Conservation (phyloP, 2,797 vertebrate genomes). For the Australoheros facetus region DNA sequence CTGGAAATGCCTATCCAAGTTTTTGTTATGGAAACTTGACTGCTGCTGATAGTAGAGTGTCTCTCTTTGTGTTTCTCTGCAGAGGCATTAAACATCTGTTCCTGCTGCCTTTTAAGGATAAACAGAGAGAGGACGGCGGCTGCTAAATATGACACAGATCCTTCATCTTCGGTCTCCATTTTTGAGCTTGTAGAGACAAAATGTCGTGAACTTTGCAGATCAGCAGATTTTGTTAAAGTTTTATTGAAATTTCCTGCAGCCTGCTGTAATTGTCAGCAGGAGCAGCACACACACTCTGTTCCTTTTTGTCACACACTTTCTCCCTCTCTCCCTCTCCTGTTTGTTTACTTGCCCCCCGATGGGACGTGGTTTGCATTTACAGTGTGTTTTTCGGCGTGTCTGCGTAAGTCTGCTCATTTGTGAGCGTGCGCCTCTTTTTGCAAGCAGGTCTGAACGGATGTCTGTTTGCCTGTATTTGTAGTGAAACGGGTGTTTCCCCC, state of each 20-base stretch:
- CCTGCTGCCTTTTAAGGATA: not conserved
- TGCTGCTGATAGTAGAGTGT: not conserved
- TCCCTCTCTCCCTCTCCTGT: conserved; percentile 15
- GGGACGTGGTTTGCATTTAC: conserved; percentile 43
- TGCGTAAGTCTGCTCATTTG: not conserved
- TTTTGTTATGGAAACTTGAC: not conserved
- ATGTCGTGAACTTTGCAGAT: conserved; percentile 6
- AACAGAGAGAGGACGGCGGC: not conserved
- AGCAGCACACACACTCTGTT: not conserved
- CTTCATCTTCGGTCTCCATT: not conserved
- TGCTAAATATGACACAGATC: conserved; percentile 4
- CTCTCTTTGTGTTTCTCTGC: not conserved
- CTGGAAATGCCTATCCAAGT: not conserved
- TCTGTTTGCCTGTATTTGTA: conserved; percentile 16
- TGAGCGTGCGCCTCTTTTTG: not conserved
- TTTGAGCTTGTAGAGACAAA: not conserved
- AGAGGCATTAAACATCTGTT: not conserved
- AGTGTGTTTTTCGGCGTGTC: not conserved
- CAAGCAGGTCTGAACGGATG: not conserved
- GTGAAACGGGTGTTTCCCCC: conserved; percentile 23
- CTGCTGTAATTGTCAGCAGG: conserved; percentile 21
- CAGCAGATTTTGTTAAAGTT: not conserved
- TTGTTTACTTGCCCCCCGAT: conserved; percentile 63
- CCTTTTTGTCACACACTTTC: not conserved
- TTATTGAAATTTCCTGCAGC: conserved; percentile 8